Base-by-base conservation (phyloP, 2,797 vertebrate genomes). In the Mus spretus region DNA sequence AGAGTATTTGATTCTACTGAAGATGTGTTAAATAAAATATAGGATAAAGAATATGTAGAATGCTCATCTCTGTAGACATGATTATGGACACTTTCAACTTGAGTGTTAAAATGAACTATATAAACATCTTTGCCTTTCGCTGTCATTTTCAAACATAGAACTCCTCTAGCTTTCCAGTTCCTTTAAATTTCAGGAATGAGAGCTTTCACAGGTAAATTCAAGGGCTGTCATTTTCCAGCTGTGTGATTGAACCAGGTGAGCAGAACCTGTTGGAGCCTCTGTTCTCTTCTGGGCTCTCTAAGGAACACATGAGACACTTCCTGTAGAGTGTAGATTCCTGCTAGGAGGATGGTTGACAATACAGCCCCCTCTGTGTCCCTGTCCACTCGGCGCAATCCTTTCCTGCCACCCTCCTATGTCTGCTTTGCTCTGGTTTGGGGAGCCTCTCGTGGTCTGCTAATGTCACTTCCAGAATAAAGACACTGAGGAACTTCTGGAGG, bases 1-100 rank as follows among this genome's bases (percentile, higher is more conserved):
- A 85, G 72, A 89, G 17, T 61, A 77, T 19, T 87, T 34, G 77
- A 28, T 81, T 83, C 53, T 90, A 53, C 28, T 67, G 67, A 93
- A 72, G 65, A 40, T 63, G 10, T 96, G 95, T 91, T 59, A 90
- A 77, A 59, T 77, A 87, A 91, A 89, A 81, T 57, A 72, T 15
- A 83, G 15, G 19, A 61, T 90, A 50, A 14, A 88, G 44, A 87
- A 15, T 91, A 57, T 79, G 81, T 61, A 50, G 53, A 57, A 37
- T 26, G 70, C 40, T 93, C 74, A 85, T 50, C 61, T 82, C n/a
- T 57, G 47, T 7, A 65, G 53, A 37, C 26, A 34, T 9, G 22
- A 57, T 70, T 63, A 59, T 65, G 24, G 74, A 44, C 19, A 70
- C 10, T 92, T 95, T 67, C 80, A 96, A 75, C 28, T 12, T 40